phyloP scores from a whole-genome alignment of 2,888 invertebrate genomes.

The Eupelmus urozonus region DNA sequence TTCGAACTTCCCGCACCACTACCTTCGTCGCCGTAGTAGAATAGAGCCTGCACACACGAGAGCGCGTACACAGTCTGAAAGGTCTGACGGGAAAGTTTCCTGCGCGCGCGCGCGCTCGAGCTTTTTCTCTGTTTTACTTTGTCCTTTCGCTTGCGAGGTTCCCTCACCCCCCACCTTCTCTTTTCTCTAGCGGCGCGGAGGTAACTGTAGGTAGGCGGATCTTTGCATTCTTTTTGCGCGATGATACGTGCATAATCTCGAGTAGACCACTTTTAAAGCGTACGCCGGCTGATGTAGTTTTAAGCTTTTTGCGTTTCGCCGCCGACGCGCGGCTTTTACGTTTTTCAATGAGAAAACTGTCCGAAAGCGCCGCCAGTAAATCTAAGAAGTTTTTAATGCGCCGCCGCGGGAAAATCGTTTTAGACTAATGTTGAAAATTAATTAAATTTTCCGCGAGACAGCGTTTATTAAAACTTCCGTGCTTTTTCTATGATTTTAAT shows the following conservation, averaged over 20 bases:
- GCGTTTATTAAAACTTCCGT: too few relatives aligned
- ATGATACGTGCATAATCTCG: conserved; percentile 60
- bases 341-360: conserved; percentile 16
- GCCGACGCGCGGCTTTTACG: not conserved
- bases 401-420: not conserved
- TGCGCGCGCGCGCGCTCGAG: conserved; percentile 36
- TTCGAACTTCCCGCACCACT: conserved; percentile 69
- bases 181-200: too few relatives aligned
- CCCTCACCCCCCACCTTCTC: not conserved
- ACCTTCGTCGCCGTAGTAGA: conserved; percentile 47
- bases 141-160: not conserved
- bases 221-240: conserved; percentile 24
- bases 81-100: conserved; percentile 71
- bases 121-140: conserved; percentile 29
- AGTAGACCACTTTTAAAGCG: conserved; percentile 45
- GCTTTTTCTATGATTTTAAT: too few relatives aligned
- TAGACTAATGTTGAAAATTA: not conserved
- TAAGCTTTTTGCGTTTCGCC: not conserved
- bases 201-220: not conserved
- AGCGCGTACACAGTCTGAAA: conserved; percentile 64
- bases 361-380: conserved; percentile 4
- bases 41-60: not conserved
- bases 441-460: not conserved
- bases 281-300: conserved; percentile 13
- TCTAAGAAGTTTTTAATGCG: not conserved